These are phyloP conservation scores for Gerris buenoi DNA, from an alignment of 1,140 invertebrate species.

Conservation along the genomic window DNA sequence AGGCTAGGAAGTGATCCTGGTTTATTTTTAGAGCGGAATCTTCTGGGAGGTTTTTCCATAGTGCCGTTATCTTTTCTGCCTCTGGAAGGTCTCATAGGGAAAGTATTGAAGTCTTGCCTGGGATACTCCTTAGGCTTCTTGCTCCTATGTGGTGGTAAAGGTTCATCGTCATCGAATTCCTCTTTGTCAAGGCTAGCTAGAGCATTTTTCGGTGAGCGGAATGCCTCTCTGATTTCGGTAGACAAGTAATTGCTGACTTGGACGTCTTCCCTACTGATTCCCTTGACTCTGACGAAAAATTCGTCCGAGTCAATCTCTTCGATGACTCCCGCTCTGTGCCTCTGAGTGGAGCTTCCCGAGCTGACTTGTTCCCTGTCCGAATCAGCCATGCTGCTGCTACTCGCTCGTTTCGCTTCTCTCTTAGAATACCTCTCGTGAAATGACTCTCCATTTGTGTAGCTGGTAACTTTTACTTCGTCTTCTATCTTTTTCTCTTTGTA, in stretches of 20 bases:
- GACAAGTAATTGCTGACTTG: slow-evolving; percentile 56
- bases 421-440: slow-evolving; percentile 7
- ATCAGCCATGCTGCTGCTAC: slow-evolving; percentile 17
- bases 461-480: slow-evolving; percentile 16
- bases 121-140: slow-evolving; percentile 13
- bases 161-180: slow-evolving; percentile 24
- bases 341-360: slow-evolving; percentile 35
- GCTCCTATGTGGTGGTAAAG: slow-evolving; percentile 27
- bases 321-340: slow-evolving; percentile 43
- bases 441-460: slow-evolving; percentile 14
- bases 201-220: slow-evolving; percentile 45
- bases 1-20: slow-evolving; percentile 14
- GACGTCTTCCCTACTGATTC: slow-evolving; percentile 65
- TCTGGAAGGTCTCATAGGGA: slow-evolving; percentile 8
- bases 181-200: slow-evolving; percentile 39
- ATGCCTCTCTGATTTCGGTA: slow-evolving; percentile 60
- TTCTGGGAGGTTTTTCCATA: slow-evolving; percentile 16
- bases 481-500: slow-evolving; percentile 15
- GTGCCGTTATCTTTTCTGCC: slow-evolving; percentile 9
- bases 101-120: slow-evolving; percentile 13
- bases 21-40: slow-evolving; percentile 6
- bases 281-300: slow-evolving; percentile 62
- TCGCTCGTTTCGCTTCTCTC: slow-evolving; percentile 19
- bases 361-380: slow-evolving; percentile 33
- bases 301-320: slow-evolving; percentile 75